Evolutionary conservation across 1,140 invertebrate species (phyloP), one percentile per base, ranked within the genome.

Genomic region (Cyclargus thomasi): DNA sequence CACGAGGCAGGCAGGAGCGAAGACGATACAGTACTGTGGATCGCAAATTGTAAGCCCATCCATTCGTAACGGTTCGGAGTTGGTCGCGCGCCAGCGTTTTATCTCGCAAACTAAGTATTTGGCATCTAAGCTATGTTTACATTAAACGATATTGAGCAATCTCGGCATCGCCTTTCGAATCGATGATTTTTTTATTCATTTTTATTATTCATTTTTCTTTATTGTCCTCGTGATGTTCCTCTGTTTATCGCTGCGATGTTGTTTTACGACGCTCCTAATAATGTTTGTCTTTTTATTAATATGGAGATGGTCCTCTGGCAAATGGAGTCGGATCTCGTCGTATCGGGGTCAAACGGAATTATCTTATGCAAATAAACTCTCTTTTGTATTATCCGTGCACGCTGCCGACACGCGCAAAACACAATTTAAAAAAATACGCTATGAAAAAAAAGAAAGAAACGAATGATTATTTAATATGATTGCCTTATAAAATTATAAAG

Each of bases 401-500:
- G 39, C 39, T 11, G 2, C 2, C 14, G 14, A 47, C 39, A 8
- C 14, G 10, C 6, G 39, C 39, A 47, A 47, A 47, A 47, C 39
- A 47, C 39, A 16, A 47, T 47, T 16, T 87, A 84, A 90, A 88
- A 87, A 47, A 8, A 8, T 8, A 1, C 39, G 39, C 2, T 23
- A 67, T 59, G 8, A 71, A 64, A 71, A 21, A 35, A 53, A 71
- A 64, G 68, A 21, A 35, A 53, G 66, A 68, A 66, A 68, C 59
- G 62, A 71, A 68, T 68, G 66, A 73, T 75, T 75, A 75, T 69
- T 70, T 75, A 71, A 74, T 74, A 67, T 72, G 69, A 76, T 77
- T 81, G 74, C 73, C 82, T 85, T 88, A 88, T 87, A 84, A 90
- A 89, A 90, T 87, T 88, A 88, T 84, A 87, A 88, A 79, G 74